Evolutionary conservation across 2,113 vertebrate species (phyloP).

Genomic region (Xenopus borealis): DNA sequence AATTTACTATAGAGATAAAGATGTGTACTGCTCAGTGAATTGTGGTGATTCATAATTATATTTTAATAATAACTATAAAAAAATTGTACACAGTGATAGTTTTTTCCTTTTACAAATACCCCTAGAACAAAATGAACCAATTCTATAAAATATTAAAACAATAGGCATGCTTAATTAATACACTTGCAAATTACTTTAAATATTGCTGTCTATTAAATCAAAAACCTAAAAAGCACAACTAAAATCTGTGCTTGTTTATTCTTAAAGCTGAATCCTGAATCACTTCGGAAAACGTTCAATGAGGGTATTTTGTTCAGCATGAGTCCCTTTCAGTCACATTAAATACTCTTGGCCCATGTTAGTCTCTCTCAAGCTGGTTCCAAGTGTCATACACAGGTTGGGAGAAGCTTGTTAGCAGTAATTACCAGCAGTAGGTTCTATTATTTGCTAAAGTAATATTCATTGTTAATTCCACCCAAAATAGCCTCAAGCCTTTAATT

Average conservation of each 20-base stretch:
- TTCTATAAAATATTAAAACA: too few relatives aligned
- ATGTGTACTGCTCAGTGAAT: too few relatives aligned
- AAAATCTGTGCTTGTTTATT: slow-evolving; percentile 2
- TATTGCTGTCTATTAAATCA: not conserved
- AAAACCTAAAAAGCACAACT: not conserved
- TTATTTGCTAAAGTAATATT: slow-evolving; percentile 85
- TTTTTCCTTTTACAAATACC: too few relatives aligned
- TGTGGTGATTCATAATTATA: too few relatives aligned
- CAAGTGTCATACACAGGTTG: slow-evolving; percentile 71
- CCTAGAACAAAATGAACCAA: too few relatives aligned
- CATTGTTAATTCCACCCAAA: slow-evolving; percentile 81
- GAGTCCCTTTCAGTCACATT: slow-evolving; percentile 64
- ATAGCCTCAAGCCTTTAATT: slow-evolving; percentile 77
- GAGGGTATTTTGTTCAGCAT: slow-evolving; percentile 64
- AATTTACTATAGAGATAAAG: too few relatives aligned
- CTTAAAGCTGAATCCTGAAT: not conserved
- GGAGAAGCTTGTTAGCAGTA: slow-evolving; percentile 78
- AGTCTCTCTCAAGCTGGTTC: slow-evolving; percentile 72
- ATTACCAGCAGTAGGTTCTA: slow-evolving; percentile 83
- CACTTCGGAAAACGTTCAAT: slow-evolving; percentile 47
- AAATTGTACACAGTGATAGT: too few relatives aligned
- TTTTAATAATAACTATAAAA: too few relatives aligned
- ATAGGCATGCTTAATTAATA: too few relatives aligned
- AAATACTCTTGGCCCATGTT: slow-evolving; percentile 72
- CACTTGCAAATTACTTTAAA: not conserved